phyloP scores from a whole-genome alignment of 2,797 vertebrate genomes.

The Sphaeramia orbicularis region DNA sequence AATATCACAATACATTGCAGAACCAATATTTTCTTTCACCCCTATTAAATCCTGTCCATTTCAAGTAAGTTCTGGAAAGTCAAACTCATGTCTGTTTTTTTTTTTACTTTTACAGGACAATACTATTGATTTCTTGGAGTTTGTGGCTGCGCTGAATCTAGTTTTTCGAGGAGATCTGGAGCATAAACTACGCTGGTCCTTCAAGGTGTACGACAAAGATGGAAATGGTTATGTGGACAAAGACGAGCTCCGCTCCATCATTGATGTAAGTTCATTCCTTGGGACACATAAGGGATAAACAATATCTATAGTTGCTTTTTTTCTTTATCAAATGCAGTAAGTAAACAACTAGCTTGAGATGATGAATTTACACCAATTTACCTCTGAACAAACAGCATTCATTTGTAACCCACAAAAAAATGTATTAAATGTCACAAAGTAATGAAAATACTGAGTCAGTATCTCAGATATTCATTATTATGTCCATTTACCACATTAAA shows the following conservation, averaged over 20 bases:
- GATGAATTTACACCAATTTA: too few species aligned
- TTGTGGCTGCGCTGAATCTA: slow-evolving; percentile 83
- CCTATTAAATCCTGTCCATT: neutral
- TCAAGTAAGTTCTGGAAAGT: neutral
- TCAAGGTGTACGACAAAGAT: slow-evolving; percentile 85
- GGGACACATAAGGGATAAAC: neutral
- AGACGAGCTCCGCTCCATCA: slow-evolving; percentile 78
- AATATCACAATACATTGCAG: too few species aligned
- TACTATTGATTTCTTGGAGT: slow-evolving; percentile 83
- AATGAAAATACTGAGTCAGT: too few species aligned
- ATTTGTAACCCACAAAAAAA: too few species aligned
- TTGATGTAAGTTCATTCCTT: slow-evolving; percentile 72
- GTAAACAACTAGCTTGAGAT: neutral
- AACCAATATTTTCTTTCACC: too few species aligned
- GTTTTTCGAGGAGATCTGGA: slow-evolving; percentile 82
- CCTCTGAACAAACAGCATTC: too few species aligned
- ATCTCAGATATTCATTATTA: too few species aligned
- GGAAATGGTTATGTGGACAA: slow-evolving; percentile 80
- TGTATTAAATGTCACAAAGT: too few species aligned
- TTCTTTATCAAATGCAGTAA: neutral
- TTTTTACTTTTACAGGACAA: slow-evolving; percentile 74
- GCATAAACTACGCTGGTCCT: slow-evolving; percentile 83
- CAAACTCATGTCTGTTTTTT: neutral
- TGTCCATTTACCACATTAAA: too few species aligned
- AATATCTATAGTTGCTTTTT: too few species aligned